phyloP scores from a whole-genome alignment of 35 echinoderm and acorn worm species.

The Eucidaris tribuloides region DNA sequence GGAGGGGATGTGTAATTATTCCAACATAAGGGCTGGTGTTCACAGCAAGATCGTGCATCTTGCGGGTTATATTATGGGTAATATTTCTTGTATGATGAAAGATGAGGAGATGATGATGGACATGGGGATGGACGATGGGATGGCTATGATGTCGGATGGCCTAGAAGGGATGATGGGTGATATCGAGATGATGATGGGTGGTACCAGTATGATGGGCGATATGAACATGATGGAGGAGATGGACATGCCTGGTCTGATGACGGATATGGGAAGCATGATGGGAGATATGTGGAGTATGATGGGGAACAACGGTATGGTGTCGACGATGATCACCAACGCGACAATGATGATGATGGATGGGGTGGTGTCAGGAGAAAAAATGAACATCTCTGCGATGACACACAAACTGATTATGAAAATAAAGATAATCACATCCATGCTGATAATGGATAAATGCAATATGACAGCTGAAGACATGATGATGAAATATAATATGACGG shows the following conservation, averaged over 20 bases:
- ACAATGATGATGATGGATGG: background rate
- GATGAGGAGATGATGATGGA: background rate
- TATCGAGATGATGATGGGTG: background rate
- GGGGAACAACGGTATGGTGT: slow-evolving; percentile 4
- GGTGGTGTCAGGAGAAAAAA: background rate
- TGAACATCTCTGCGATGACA: background rate
- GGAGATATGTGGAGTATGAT: slow-evolving; percentile 8
- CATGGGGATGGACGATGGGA: background rate
- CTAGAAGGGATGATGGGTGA: background rate
- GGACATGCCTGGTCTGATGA: background rate
- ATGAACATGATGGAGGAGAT: background rate
- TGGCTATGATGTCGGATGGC: background rate
- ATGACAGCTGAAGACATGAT: background rate
- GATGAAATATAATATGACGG: background rate
- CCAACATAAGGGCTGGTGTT: too few relatives aligned
- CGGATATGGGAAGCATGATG: background rate
- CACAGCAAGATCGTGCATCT: too few relatives aligned
- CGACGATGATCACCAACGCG: slow-evolving; percentile 6
- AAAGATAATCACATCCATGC: background rate
- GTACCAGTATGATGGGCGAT: background rate
- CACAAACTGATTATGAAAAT: slow-evolving; percentile 19
- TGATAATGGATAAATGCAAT: slow-evolving; percentile 22
- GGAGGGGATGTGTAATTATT: too few relatives aligned
- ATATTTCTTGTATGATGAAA: too few relatives aligned
- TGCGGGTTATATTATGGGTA: too few relatives aligned